Evolutionary conservation across 2,888 invertebrate species (phyloP).

Genomic region (Alloscopus bannaensis): DNA sequence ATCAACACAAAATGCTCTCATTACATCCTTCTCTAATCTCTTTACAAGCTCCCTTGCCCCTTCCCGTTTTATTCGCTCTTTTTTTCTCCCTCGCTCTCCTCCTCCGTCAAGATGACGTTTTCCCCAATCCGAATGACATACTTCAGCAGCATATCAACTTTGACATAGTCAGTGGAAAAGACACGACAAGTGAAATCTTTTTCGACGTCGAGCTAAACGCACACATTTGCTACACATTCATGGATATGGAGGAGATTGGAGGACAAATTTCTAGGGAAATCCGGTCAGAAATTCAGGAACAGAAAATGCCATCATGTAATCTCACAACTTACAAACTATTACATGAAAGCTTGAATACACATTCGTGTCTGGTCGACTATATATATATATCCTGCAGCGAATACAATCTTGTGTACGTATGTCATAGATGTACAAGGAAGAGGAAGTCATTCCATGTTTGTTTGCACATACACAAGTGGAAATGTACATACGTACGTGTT

Average conservation of each 20-base stretch:
- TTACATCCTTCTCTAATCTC: conserved; percentile 47
- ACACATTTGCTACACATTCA: conserved; percentile 22
- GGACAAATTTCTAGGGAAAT: conserved; percentile 63
- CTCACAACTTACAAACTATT: neutral
- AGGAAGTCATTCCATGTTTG: too few species aligned
- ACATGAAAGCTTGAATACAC: too few species aligned
- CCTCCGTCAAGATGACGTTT: conserved; percentile 40
- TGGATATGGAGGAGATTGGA: conserved; percentile 59
- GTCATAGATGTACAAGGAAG: too few species aligned
- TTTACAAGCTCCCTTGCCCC: conserved; percentile 20
- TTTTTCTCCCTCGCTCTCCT: too few species aligned
- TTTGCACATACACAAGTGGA: too few species aligned
- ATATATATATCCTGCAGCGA: too few species aligned
- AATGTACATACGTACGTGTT: conserved; percentile 3
- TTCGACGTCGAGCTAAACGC: conserved; percentile 24
- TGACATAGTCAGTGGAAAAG: conserved; percentile 62
- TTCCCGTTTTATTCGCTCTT: conserved; percentile 31
- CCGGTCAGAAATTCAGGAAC: conserved; percentile 62
- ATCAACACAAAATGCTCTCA: conserved; percentile 56
- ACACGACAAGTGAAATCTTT: conserved; percentile 54
- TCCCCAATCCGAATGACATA: conserved; percentile 48
- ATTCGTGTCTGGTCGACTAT: too few species aligned
- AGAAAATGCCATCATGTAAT: conserved; percentile 24
- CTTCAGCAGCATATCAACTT: conserved; percentile 44
- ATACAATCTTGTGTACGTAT: too few species aligned